A percentile compares a stretch with the other conserved stretches of the same genome.
phyloP scores from a whole-genome alignment of 2,113 vertebrate genomes.

The Neolamprologus variostigma region DNA sequence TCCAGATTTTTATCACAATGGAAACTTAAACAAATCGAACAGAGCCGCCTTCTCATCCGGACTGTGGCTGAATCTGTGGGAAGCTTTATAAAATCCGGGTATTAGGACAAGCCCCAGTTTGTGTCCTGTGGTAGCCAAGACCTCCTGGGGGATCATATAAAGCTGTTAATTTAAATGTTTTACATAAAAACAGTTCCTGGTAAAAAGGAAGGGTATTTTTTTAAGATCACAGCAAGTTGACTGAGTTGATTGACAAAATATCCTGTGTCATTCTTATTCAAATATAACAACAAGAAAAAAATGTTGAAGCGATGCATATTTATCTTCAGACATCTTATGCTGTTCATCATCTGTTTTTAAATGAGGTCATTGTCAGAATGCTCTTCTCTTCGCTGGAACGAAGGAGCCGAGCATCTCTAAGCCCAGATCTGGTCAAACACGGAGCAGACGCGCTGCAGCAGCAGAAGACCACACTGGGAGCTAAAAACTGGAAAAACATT shows the following conservation, averaged over 20 bases:
- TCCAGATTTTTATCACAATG: neutral
- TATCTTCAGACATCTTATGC: neutral
- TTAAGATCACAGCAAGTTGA: neutral
- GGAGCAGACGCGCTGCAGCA: accelerated
- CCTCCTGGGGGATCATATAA: neutral
- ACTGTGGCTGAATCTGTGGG: neutral
- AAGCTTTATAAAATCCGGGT: neutral
- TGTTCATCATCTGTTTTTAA: neutral
- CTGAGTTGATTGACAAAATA: neutral
- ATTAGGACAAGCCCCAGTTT: neutral
- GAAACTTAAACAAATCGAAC: neutral
- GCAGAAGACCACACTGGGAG: neutral
- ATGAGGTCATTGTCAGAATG: neutral
- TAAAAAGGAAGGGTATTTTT: neutral
- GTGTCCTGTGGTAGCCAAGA: neutral
- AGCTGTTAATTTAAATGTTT: neutral
- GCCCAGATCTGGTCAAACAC: accelerated
- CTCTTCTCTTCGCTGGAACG: accelerated
- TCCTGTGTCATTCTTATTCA: neutral
- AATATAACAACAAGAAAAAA: neutral
- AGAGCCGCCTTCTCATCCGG: accelerated
- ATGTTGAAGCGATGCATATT: neutral
- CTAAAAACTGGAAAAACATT: neutral
- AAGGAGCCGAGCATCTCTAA: neutral
- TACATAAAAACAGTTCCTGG: neutral